Conservation (phyloP, 2,888 invertebrate species). For the Bellardia bayeri region DNA sequence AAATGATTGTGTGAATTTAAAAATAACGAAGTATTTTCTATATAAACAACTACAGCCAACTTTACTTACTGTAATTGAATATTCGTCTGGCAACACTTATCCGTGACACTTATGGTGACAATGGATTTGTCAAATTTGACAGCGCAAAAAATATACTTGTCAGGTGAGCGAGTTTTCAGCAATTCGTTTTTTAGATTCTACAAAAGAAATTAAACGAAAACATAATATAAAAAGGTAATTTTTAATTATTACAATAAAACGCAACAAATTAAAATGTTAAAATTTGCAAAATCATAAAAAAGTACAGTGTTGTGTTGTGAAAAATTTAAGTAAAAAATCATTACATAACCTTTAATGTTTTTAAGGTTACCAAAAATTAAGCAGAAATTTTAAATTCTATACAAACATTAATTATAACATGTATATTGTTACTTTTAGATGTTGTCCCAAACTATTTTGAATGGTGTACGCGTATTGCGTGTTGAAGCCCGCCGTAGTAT, state of each 20-base stretch:
- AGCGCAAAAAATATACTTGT: slow-evolving; percentile 53
- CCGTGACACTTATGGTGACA: not conserved
- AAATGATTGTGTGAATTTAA: not conserved
- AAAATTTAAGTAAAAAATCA: slow-evolving; percentile 15
- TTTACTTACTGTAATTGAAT: not conserved
- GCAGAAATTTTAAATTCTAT: not conserved
- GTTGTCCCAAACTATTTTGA: slow-evolving; percentile 86
- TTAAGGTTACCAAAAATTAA: slow-evolving; percentile 61
- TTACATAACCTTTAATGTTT: slow-evolving; percentile 72
- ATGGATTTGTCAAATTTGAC: slow-evolving; percentile 21
- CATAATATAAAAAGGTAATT: slow-evolving; percentile 56
- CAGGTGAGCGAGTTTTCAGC: slow-evolving; percentile 31
- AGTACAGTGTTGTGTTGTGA: not conserved
- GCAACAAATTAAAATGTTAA: not conserved
- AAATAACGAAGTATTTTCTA: slow-evolving; percentile 6
- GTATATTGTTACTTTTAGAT: slow-evolving; percentile 80
- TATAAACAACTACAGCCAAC: not conserved
- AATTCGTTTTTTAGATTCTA: slow-evolving; percentile 31
- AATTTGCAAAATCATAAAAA: not conserved
- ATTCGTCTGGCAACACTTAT: not conserved
- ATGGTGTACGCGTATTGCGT: slow-evolving; percentile 85
- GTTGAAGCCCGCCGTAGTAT: slow-evolving; percentile 88
- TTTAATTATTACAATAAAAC: not conserved
- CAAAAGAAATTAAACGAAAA: slow-evolving; percentile 29
- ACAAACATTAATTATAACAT: not conserved